Evolutionary conservation across 2,113 vertebrate genomes (phyloP).

Genomic region (Atractosteus spatula): DNA sequence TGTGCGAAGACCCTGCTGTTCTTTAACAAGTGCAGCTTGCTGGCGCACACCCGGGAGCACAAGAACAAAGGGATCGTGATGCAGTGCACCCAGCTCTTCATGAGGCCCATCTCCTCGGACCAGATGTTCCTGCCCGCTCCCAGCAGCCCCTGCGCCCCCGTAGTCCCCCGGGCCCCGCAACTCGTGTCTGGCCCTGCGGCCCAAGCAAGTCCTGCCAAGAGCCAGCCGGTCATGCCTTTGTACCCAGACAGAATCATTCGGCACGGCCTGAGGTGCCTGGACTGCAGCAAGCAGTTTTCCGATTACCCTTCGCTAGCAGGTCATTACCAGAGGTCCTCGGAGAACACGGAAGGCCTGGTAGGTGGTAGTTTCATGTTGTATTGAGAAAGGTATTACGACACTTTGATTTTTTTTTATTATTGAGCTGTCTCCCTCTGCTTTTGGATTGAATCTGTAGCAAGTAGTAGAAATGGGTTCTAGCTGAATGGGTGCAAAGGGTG

Average conservation of each 20-base stretch:
- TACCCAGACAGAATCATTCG: conserved; percentile 77
- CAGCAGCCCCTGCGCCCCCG: conserved; percentile 37
- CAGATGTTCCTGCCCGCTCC: conserved; percentile 78
- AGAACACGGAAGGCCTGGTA: conserved; percentile 83
- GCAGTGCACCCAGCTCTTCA: conserved; percentile 93
- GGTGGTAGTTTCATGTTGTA: conserved; percentile 47
- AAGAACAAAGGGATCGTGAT: conserved; percentile 86
- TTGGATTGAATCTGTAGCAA: no score
- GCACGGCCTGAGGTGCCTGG: conserved; percentile 79
- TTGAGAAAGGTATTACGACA: neutral
- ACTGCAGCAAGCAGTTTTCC: conserved; percentile 85
- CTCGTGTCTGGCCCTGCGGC: conserved; percentile 22
- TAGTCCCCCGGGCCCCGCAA: conserved; percentile 33
- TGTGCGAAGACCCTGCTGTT: conserved; percentile 85
- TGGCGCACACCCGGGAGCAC: conserved; percentile 89
- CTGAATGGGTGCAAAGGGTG: no score
- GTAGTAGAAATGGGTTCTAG: no score
- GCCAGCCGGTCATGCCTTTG: conserved; percentile 79
- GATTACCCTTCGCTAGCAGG: conserved; percentile 82
- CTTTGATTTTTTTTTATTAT: no score
- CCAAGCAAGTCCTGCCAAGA: conserved; percentile 28
- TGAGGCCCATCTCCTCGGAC: conserved; percentile 84
- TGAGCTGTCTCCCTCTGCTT: no score
- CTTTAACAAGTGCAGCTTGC: conserved; percentile 91
- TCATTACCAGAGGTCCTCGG: conserved; percentile 85